Conservation (phyloP, 2,797 vertebrate species). For the Hirundo rustica region DNA sequence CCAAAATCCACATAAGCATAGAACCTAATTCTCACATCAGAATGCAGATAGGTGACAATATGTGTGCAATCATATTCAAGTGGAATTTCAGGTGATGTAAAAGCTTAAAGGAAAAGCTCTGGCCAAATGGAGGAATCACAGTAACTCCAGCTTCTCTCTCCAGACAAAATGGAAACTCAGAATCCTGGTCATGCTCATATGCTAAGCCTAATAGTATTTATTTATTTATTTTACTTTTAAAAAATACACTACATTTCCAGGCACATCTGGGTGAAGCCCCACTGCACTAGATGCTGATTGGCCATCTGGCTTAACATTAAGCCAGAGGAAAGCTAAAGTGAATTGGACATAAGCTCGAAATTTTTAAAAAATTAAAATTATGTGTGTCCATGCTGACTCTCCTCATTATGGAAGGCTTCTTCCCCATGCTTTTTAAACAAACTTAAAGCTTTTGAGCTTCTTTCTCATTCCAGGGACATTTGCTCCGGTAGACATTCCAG, state of each 20-base stretch:
- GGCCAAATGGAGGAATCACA: not conserved
- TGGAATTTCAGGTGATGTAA: not conserved
- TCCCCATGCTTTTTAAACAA: not conserved
- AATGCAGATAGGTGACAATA: constrained; percentile 18
- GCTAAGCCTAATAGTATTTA: not conserved
- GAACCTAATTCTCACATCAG: constrained; percentile 37
- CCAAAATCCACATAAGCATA: not conserved
- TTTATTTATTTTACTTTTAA: not conserved
- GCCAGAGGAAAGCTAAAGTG: not conserved
- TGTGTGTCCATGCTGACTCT: not conserved
- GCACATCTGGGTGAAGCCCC: not conserved
- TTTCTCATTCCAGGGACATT: not conserved
- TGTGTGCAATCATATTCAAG: not conserved
- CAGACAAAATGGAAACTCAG: not conserved
- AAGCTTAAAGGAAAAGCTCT: not conserved
- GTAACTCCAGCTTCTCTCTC: not conserved
- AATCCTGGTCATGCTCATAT: not conserved
- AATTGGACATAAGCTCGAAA: not conserved
- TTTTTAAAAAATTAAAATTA: not conserved
- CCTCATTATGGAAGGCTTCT: not conserved
- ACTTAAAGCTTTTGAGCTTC: not conserved
- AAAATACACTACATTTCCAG: not conserved
- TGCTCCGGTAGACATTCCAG: not conserved
- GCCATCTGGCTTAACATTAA: not conserved
- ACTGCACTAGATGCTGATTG: not conserved